Conservation (phyloP, 1,140 invertebrate genomes). For the Conopomorpha cramerella region DNA sequence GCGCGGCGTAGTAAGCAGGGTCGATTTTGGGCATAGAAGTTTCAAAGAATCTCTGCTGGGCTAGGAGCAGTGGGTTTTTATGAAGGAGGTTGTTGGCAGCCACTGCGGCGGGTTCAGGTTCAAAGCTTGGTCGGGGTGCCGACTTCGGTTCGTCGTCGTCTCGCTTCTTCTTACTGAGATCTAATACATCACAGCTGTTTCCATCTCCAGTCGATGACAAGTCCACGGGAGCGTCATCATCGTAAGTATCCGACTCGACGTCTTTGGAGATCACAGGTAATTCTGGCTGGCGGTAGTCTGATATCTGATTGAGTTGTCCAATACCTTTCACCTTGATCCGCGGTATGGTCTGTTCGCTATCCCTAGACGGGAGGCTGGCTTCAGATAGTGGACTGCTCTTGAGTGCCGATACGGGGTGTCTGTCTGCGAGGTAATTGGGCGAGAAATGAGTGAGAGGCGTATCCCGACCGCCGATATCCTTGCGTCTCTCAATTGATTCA, state of each 20-base stretch:
- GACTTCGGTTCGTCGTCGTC: conserved; percentile 44
- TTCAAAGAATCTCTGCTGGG: conserved; percentile 65
- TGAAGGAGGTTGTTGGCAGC: conserved; percentile 35
- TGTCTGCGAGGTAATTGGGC: conserved; percentile 35
- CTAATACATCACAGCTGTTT: conserved; percentile 72
- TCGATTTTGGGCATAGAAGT: conserved; percentile 60
- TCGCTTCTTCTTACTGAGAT: conserved; percentile 81
- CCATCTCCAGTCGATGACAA: conserved; percentile 67
- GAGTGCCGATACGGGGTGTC: conserved; percentile 35
- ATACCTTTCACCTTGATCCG: conserved; percentile 69
- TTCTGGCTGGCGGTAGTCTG: conserved; percentile 43
- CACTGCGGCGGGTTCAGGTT: conserved; percentile 23
- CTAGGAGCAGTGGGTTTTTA: conserved; percentile 61
- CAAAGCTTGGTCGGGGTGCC: conserved; percentile 37
- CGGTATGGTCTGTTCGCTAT: conserved; percentile 31
- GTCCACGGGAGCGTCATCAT: conserved; percentile 72
- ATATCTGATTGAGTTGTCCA: conserved; percentile 63
- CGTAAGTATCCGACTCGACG: conserved; percentile 34
- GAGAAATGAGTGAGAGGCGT: conserved; percentile 57
- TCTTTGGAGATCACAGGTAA: conserved; percentile 33
- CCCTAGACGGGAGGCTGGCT: conserved; percentile 24
- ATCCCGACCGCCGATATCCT: conserved; percentile 32
- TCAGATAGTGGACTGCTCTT: conserved; percentile 22
- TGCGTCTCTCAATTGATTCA: conserved; percentile 38
- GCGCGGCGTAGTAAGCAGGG: conserved; percentile 60